Evolutionary conservation across 2,888 invertebrate species (phyloP), one percentile per base, ranked within the genome.

Genomic region (Aquatica leii): DNA sequence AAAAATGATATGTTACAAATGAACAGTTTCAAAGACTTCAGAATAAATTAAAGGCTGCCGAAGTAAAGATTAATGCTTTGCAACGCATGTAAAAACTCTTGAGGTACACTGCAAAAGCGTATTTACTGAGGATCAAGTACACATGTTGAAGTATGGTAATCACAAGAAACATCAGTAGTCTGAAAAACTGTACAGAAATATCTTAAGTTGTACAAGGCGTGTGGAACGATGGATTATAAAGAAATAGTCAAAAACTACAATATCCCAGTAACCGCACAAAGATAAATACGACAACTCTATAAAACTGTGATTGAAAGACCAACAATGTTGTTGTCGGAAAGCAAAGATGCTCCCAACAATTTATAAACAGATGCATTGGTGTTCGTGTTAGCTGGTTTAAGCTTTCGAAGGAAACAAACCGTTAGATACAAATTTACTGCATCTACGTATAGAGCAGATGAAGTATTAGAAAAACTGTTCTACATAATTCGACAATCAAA

Each of bases 151-250:
- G n/a, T n/a, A n/a, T n/a, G n/a, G n/a, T n/a, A n/a, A n/a, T n/a
- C n/a, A n/a, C n/a, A n/a, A n/a, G n/a, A n/a, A n/a, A n/a, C n/a
- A n/a, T n/a, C n/a, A n/a, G n/a, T 37, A 12, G 37, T 37, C 37
- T 37, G 37, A 37, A 12, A 37, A 37, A 37, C 37, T 37, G 11
- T n/a, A n/a, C n/a, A n/a, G n/a, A n/a, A n/a, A n/a, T n/a, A n/a
- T n/a, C 37, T 37, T 37, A 37, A 37, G 37, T 37, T 37, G 37
- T 37, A n/a, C n/a, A n/a, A n/a, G n/a, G n/a, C n/a, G n/a, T n/a
- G n/a, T n/a, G n/a, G n/a, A n/a, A n/a, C n/a, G n/a, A n/a, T n/a
- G n/a, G n/a, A n/a, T n/a, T n/a, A n/a, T n/a, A n/a, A n/a, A n/a
- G n/a, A n/a, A n/a, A n/a, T n/a, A n/a, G n/a, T n/a, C n/a, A 37